phyloP scores from a whole-genome alignment of 30 jellyfish, hydroid and myxozoan species.

The Turritopsis rubra region DNA sequence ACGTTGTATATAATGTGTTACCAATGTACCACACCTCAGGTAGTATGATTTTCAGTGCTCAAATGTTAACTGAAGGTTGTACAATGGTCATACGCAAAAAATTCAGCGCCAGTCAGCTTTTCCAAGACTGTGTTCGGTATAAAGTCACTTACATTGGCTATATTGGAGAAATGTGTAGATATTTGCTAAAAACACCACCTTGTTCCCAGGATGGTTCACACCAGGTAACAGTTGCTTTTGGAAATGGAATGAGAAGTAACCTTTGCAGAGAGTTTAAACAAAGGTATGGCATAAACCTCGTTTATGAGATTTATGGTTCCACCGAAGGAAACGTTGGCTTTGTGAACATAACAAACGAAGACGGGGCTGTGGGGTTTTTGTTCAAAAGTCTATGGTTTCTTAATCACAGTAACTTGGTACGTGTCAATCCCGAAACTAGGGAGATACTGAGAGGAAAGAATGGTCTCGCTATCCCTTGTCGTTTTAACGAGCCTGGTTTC shows the following conservation, averaged over 20 bases:
- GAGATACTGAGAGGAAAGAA: conserved; percentile 53
- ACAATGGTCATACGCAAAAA: conserved; percentile 61
- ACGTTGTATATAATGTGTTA: conserved; percentile 47
- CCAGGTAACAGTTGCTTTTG: conserved; percentile 44
- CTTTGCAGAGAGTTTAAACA: conserved; percentile 59
- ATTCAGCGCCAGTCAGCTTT: conserved; percentile 76
- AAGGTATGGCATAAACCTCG: conserved; percentile 48
- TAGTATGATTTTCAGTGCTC: conserved; percentile 58
- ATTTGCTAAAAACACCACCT: conserved; percentile 62
- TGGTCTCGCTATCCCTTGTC: conserved; percentile 67
- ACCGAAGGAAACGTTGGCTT: conserved; percentile 76
- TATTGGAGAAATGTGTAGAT: conserved; percentile 90
- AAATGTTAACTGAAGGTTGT: conserved; percentile 44
- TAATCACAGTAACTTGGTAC: conserved; percentile 33
- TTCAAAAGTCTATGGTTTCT: conserved; percentile 36
- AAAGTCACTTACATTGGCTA: conserved; percentile 61
- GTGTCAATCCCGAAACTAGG: conserved; percentile 61
- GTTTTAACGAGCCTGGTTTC: conserved; percentile 71
- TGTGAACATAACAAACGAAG: conserved; percentile 36
- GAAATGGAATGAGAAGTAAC: conserved; percentile 81
- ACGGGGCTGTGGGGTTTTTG: conserved; percentile 82
- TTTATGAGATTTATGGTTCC: conserved; percentile 84
- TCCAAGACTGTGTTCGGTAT: conserved; percentile 64
- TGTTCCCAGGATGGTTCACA: conserved; percentile 37
- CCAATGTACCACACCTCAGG: conserved; percentile 86